Conservation (phyloP, 1,140 invertebrate genomes). For the Saxidomus purpurata region DNA sequence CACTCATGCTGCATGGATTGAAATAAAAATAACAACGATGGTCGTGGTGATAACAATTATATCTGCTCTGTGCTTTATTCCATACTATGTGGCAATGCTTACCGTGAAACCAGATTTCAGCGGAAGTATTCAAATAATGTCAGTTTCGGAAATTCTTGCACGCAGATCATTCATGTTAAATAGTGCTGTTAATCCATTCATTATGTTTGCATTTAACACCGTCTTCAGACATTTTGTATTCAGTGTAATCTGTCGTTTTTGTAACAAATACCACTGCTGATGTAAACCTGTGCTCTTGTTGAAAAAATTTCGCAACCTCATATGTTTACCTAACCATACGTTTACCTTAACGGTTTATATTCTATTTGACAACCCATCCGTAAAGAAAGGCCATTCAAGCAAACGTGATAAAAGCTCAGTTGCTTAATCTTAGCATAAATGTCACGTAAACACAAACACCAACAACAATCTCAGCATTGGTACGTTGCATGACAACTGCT, state of each 20-base stretch:
- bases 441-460: too few species aligned
- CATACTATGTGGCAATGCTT: background rate
- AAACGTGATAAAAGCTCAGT: too few species aligned
- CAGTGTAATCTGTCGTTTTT: background rate
- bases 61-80: background rate
- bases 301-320: too few species aligned
- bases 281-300: too few species aligned
- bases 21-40: background rate
- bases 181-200: background rate
- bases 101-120: background rate
- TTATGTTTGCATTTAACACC: background rate
- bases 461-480: too few species aligned
- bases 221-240: background rate
- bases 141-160: background rate
- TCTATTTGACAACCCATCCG: too few species aligned
- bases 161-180: background rate
- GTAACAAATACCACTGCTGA: too few species aligned
- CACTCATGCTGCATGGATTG: background rate
- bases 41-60: background rate
- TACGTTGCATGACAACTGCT: too few species aligned
- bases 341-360: too few species aligned
- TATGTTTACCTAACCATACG: too few species aligned
- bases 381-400: too few species aligned
- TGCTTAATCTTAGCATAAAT: too few species aligned
- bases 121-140: background rate